A percentile compares a stretch with the other conserved stretches of the same genome.
phyloP scores from a whole-genome alignment of 2,888 invertebrate species.

The Drosophila paracracens region DNA sequence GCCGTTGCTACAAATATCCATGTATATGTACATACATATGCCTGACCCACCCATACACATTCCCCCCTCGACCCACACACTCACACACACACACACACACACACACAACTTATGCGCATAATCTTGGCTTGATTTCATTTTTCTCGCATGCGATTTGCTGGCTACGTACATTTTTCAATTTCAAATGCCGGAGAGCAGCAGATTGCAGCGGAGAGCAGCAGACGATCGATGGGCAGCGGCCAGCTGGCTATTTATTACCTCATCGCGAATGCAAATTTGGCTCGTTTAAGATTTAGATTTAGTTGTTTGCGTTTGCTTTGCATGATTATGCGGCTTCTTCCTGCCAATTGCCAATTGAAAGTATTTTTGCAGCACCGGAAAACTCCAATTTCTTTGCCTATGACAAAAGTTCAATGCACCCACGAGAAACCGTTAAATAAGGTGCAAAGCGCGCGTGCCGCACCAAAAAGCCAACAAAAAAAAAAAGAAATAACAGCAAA shows the following conservation, averaged over 20 bases:
- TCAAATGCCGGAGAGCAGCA: constrained; percentile 50
- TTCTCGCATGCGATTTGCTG: constrained; percentile 75
- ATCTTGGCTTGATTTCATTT: constrained; percentile 80
- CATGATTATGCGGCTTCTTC: constrained; percentile 49
- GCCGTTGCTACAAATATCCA: constrained; percentile 63
- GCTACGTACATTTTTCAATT: constrained; percentile 73
- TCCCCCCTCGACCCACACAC: neutral
- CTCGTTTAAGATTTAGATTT: constrained; percentile 46
- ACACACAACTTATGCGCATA: constrained; percentile 75
- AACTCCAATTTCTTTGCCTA: constrained; percentile 26
- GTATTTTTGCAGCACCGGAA: constrained; percentile 42
- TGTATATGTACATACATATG: neutral
- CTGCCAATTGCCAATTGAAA: constrained; percentile 55
- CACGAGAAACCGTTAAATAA: constrained; percentile 44
- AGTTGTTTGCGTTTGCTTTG: constrained; percentile 45
- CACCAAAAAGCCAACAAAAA: constrained; percentile 17
- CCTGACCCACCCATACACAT: neutral
- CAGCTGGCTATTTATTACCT: constrained; percentile 79
- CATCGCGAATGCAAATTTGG: constrained; percentile 72
- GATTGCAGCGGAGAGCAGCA: constrained; percentile 31
- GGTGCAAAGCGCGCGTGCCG: constrained; percentile 39
- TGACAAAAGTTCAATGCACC: constrained; percentile 55
- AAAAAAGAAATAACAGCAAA: constrained; percentile 9
- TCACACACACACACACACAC: neutral
- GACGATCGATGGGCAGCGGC: constrained; percentile 68